A percentile compares a stretch with the other conserved stretches of the same genome.
These are phyloP conservation scores for Geotrypetes seraphini DNA, from an alignment of 2,797 vertebrate genomes.

Conservation along the genomic window DNA sequence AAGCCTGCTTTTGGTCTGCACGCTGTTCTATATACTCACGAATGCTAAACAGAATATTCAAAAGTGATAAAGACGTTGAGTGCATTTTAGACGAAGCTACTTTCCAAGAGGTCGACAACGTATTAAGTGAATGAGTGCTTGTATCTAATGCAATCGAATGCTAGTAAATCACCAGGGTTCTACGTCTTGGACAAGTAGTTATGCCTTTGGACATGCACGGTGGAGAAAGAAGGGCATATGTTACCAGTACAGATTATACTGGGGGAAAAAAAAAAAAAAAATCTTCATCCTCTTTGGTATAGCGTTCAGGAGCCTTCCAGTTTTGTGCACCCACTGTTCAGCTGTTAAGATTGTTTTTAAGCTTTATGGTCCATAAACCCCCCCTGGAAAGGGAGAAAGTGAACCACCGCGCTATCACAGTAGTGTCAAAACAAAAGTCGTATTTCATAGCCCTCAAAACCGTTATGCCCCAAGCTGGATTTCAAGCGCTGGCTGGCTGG, in stretches of 20 bases:
- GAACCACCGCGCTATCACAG: constrained; percentile 48
- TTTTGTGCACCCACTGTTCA: constrained; percentile 41
- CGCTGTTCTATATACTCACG: no score
- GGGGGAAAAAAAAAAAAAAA: constrained; percentile 30
- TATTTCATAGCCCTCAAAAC: constrained; percentile 52
- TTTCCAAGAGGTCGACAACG: no score
- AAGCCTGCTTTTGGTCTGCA: no score
- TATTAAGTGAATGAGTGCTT: no score
- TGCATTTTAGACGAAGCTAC: no score
- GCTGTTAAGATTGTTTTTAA: constrained; percentile 67
- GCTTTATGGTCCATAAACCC: constrained; percentile 70
- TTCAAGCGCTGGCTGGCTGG: constrained; percentile 11
- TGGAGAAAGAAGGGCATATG: constrained; percentile 3
- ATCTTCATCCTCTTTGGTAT: constrained; percentile 25
- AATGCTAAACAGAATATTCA: no score
- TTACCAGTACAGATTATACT: constrained; percentile 7
- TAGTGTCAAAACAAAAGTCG: constrained; percentile 47
- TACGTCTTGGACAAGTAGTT: neutral
- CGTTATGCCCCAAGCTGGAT: constrained; percentile 1
- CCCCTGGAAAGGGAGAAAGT: constrained; percentile 54
- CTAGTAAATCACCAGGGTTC: neutral
- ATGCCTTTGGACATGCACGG: neutral
- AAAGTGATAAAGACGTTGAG: no score
- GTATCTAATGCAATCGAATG: neutral
- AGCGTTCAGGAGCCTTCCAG: constrained; percentile 32